Base-by-base conservation (phyloP, 2,113 vertebrate species). In the Saguinus midas region DNA sequence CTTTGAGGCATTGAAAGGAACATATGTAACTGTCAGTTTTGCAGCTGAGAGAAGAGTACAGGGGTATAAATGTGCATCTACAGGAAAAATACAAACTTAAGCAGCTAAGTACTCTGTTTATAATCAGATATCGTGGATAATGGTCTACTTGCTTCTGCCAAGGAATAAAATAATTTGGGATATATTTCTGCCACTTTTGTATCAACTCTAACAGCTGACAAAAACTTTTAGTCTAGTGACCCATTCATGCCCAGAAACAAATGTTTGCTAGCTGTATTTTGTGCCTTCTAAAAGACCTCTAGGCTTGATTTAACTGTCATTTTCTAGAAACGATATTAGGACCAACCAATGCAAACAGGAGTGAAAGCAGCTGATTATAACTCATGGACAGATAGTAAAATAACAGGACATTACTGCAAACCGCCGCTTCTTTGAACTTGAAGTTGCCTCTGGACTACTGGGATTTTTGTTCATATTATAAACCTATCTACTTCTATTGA, bases 151-250 rank as follows among this genome's bases (percentile, higher is more conserved):
- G 10, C 6, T 80, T 90, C 92, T 57, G 3, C 18, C 23, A 72
- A 96, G 92, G 12, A 92, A 68, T 48, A 72, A 90, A 92, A 85
- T 61, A 21, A 68, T 48, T 88, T 82, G 32, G 29, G 87, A 72
- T 95, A 17, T 12, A 48, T 75, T 52, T 90, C 32, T 43, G 11
- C 2, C 23, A 43, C 1, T 73, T 94, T 78, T 66, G 25, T 21
- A 27, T 50, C 1, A 78, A 6, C 4, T 85, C n/a, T 37, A 75
- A 76, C 5, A 85, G 37, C 13, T 79, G 29, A 35, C 12, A 83
- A 48, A 93, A 80, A 9, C 32, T 82, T 61, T 57, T 18, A 43
- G 68, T 27, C 21, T 79, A 37, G 50, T 40, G 37, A 64, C 11
- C 25, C 40, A 25, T 35, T 48, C 12, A 20, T 72, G 58, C 6